Evolutionary conservation across 1,140 invertebrate species (phyloP), one percentile per base, ranked within the genome.

Genomic region (Pomacea maculata): DNA sequence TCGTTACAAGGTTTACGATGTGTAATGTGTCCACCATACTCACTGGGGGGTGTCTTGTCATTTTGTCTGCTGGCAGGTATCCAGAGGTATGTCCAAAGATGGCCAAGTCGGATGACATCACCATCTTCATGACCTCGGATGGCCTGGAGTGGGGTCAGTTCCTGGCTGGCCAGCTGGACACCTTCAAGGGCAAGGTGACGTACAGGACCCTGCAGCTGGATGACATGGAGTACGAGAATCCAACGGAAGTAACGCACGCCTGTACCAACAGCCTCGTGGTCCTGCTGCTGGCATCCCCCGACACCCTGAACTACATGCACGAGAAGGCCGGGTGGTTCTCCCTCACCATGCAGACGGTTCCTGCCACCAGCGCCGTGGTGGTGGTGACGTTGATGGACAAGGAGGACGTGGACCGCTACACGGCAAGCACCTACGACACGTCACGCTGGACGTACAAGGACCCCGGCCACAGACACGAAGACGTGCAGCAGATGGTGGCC

Each of bases 181-280:
- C 19, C 12, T 78, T 57, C 17, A 61, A 61, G 15, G 54, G 52
- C 17, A 8, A 71, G 67, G 67, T 80, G 29, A 65, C 29, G 45
- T 52, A 67, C 63, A 45, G 29, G 45, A 45, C 79, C 21, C 54
- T 81, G 8, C 12, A 71, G 68, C 57, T 78, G 12, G 80, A 81
- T n/a, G 29, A 77, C 17, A 17, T 71, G 75, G 67, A 73, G 55
- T 81, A 81, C 76, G 75, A 81, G 65, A 81, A 81, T 55, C 80
- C 80, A 12, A 68, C 80, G 34, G 74, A 81, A 34, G 68, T 81
- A 61, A 71, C 65, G 17, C 9, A n/a, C 12, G 80, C 80, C 0
- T 70, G 64, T 21, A 3, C 19, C 3, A 12, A 78, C 12, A 78
- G 75, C 25, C 57, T 57, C 8, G 75, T 81, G 65, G 74, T 81